Conservation (phyloP, 2,113 vertebrate species). For the Camarhynchus parvulus region DNA sequence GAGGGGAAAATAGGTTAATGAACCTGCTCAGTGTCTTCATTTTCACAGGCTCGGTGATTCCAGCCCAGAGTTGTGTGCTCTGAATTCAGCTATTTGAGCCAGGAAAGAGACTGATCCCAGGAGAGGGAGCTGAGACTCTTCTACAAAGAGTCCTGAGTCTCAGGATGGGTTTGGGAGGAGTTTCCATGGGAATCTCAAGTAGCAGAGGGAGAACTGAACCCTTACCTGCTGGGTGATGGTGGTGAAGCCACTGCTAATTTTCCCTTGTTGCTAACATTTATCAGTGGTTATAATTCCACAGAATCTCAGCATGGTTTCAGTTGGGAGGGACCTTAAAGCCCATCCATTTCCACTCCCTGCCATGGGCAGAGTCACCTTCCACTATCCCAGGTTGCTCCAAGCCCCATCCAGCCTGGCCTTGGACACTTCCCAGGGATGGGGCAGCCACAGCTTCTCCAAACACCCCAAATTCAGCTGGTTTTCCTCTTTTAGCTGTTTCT, state of each 20-base stretch:
- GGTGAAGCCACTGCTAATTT: not conserved
- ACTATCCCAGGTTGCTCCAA: rapidly evolving
- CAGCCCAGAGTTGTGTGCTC: not conserved
- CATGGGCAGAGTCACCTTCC: not conserved
- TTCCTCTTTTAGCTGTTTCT: not conserved
- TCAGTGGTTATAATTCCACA: not conserved
- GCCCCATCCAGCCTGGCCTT: rapidly evolving
- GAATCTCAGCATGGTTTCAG: not conserved
- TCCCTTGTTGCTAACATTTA: not conserved
- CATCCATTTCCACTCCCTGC: not conserved
- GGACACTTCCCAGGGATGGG: not conserved
- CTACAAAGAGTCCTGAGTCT: not conserved
- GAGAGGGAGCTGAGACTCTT: not conserved
- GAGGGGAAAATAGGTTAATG: not conserved
- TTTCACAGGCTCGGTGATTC: not conserved
- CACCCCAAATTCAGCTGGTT: not conserved
- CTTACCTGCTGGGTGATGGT: not conserved
- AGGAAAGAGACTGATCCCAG: not conserved
- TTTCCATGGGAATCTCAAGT: not conserved
- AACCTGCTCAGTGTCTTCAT: not conserved
- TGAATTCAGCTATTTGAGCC: not conserved
- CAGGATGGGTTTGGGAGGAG: not conserved
- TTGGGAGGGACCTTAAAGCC: not conserved
- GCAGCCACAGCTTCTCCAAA: not conserved
- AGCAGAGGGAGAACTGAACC: not conserved